phyloP scores from a whole-genome alignment of 2,888 invertebrate genomes.

The Mycogona germanica region DNA sequence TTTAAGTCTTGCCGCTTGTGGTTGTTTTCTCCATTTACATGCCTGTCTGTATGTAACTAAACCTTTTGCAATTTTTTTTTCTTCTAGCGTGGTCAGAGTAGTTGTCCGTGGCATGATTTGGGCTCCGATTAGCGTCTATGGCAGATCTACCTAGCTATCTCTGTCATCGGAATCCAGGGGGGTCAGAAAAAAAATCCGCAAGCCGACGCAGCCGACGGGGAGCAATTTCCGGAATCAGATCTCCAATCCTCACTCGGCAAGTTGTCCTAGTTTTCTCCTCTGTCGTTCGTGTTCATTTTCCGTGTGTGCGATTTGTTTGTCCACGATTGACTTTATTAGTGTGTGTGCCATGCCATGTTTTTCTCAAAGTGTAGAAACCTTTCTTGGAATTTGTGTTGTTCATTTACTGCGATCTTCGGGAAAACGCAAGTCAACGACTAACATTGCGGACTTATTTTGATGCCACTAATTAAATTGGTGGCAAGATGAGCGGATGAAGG shows the following conservation, averaged over 20 bases:
- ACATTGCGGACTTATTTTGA: too few relatives aligned
- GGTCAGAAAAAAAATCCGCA: constrained; percentile 15
- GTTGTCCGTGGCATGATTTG: constrained; percentile 42
- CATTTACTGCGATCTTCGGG: too few relatives aligned
- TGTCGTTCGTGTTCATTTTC: background rate
- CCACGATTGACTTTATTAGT: too few relatives aligned
- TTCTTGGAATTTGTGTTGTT: too few relatives aligned
- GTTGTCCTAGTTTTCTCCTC: background rate
- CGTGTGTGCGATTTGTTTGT: background rate
- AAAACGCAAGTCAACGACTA: too few relatives aligned
- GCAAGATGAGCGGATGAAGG: too few relatives aligned
- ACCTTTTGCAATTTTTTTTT: constrained; percentile 6
- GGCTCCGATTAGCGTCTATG: constrained; percentile 72
- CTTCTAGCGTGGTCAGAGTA: constrained; percentile 12
- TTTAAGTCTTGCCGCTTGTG: too few relatives aligned
- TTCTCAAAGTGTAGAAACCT: too few relatives aligned
- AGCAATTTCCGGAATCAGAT: constrained; percentile 17
- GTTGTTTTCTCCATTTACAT: too few relatives aligned
- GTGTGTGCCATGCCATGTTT: too few relatives aligned
- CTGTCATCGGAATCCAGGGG: constrained; percentile 18
- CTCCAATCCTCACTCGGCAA: constrained; percentile 29
- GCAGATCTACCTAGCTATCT: constrained; percentile 38
- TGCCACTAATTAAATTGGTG: too few relatives aligned
- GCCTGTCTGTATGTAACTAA: too few relatives aligned
- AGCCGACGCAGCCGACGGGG: constrained; percentile 11